Conservation (phyloP, 2,797 vertebrate species). For the Gymnothorax reevesii region DNA sequence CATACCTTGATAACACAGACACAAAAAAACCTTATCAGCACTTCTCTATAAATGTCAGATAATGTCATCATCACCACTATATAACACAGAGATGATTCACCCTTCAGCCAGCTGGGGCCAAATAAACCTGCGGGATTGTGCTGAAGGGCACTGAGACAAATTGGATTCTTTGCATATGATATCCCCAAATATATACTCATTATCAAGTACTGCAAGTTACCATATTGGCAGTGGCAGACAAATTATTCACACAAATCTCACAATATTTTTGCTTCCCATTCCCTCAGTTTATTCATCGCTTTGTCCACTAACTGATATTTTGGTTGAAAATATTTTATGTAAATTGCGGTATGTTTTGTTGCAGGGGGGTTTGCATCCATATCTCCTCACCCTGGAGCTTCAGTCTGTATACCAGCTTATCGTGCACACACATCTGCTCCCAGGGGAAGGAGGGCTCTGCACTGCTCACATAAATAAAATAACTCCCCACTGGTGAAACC, state of each 20-base stretch:
- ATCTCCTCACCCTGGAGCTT: background rate
- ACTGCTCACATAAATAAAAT: background rate
- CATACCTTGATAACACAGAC: slow-evolving; percentile 59
- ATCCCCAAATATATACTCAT: slow-evolving; percentile 74
- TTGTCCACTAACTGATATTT: background rate
- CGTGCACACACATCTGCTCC: background rate
- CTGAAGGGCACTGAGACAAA: slow-evolving; percentile 67
- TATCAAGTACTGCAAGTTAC: slow-evolving; percentile 67
- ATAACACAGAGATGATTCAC: slow-evolving; percentile 77
- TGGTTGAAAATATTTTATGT: background rate
- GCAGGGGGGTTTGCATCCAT: background rate
- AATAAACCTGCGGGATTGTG: slow-evolving; percentile 67
- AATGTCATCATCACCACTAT: slow-evolving; percentile 77
- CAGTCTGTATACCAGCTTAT: background rate
- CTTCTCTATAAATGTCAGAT: slow-evolving; percentile 75
- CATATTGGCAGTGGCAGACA: slow-evolving; percentile 23
- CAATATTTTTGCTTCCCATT: background rate
- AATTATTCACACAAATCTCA: background rate
- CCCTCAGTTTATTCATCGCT: background rate
- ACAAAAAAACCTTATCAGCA: slow-evolving; percentile 62
- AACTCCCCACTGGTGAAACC: background rate
- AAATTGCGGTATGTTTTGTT: background rate
- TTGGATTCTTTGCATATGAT: slow-evolving; percentile 70
- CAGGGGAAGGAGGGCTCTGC: background rate
- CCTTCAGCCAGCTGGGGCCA: slow-evolving; percentile 57